These are phyloP conservation scores for Ascidia mentula DNA, from an alignment of 23 tunicate species.

Conservation along the genomic window DNA sequence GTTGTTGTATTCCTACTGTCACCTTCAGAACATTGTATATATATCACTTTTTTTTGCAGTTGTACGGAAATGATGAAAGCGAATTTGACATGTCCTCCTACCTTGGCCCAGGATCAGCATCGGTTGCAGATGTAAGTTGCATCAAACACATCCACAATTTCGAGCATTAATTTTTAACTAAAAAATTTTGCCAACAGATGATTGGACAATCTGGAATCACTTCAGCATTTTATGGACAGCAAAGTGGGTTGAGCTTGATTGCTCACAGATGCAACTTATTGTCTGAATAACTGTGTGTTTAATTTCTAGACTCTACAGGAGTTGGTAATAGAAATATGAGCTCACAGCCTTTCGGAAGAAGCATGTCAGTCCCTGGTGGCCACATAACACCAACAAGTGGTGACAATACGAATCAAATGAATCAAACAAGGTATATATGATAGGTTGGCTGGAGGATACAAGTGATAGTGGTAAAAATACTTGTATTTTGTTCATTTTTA, in stretches of 20 bases:
- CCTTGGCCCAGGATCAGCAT: slow-evolving; percentile 14
- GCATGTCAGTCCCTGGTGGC: slow-evolving; percentile 69
- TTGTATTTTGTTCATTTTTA: not conserved
- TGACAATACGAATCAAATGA: slow-evolving; percentile 40
- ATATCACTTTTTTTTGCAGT: slow-evolving; percentile 29
- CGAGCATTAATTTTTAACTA: not conserved
- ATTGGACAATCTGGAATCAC: slow-evolving; percentile 46
- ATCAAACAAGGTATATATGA: slow-evolving; percentile 49
- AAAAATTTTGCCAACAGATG: slow-evolving; percentile 28
- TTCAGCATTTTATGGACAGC: slow-evolving; percentile 64
- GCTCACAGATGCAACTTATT: not conserved
- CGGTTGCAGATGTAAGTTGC: slow-evolving; percentile 37
- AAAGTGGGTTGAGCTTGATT: slow-evolving; percentile 18
- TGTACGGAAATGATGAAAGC: slow-evolving; percentile 47
- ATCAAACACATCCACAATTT: not conserved
- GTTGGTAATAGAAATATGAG: slow-evolving; percentile 21
- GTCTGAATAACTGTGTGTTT: not conserved
- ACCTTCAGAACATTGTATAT: no score
- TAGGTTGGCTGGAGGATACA: not conserved
- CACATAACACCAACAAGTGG: slow-evolving; percentile 58
- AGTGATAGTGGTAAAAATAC: not conserved
- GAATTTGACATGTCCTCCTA: slow-evolving; percentile 53
- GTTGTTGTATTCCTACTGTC: no score
- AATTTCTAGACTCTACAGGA: slow-evolving; percentile 4
- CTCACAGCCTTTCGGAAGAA: slow-evolving; percentile 44